These are phyloP conservation scores for Ptiloglossa arizonensis DNA, from an alignment of 1,140 invertebrate genomes.

Conservation along the genomic window DNA sequence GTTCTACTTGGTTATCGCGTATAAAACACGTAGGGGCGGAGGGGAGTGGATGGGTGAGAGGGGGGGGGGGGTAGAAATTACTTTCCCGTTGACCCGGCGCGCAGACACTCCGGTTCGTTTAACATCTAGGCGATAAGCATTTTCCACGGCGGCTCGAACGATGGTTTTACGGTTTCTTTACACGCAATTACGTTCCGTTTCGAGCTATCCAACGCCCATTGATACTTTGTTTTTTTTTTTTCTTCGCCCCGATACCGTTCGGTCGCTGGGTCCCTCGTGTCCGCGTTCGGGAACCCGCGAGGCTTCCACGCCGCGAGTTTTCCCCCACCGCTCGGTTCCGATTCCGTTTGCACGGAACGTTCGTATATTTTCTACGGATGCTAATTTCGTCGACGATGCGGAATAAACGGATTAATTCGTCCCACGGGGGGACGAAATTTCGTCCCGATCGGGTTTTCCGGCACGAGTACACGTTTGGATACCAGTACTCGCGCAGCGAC, in stretches of 20 bases:
- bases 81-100: conserved; percentile 72
- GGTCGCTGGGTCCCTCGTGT: too few relatives aligned
- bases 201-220: not conserved
- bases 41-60: not conserved
- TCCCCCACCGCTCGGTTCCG: too few relatives aligned
- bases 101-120: conserved; percentile 69
- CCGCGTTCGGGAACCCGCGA: not conserved
- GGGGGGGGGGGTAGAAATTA: conserved; percentile 65
- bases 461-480: too few relatives aligned
- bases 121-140: conserved; percentile 74
- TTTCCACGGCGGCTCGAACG: conserved; percentile 42
- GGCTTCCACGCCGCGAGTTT: not conserved
- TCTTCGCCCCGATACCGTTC: too few relatives aligned
- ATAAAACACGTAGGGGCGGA: conserved; percentile 56
- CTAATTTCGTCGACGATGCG: too few relatives aligned
- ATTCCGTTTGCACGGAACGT: too few relatives aligned
- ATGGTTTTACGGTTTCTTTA: conserved; percentile 53
- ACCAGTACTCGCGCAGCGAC: too few relatives aligned
- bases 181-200: conserved; percentile 53
- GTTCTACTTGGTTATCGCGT: conserved; percentile 50
- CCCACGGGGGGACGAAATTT: not conserved
- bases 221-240: too few relatives aligned
- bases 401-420: too few relatives aligned
- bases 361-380: too few relatives aligned
- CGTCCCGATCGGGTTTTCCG: too few relatives aligned